Base-by-base conservation (phyloP, 2,797 vertebrate species). In the Delichon dasypus region DNA sequence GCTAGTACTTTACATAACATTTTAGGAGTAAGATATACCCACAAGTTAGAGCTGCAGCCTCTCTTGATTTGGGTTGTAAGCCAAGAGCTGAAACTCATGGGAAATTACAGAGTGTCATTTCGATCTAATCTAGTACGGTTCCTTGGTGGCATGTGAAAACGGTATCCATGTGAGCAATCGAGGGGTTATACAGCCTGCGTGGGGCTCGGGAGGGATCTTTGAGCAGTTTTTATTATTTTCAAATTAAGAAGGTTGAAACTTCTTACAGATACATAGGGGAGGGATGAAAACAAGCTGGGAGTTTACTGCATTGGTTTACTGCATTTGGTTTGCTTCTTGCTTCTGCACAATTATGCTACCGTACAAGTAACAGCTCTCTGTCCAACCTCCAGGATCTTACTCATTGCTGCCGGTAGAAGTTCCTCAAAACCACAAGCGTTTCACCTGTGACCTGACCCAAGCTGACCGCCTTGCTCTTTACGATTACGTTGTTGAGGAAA, bases 381-480 rank as follows among this genome's bases (percentile, higher is more conserved):
- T 97, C 92, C 76, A 70, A 7, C 86, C 89, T 93, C 79, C 97
- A 99, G 99, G 98, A 75, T 98, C 98, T 85, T 99, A 98, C 94
- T 99, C 99, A 17, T 96, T 98, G 13, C 92, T 98, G 68, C 98
- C 98, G 18, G 64, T 97, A 32, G 98, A 99, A 58, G 98, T 99
- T 73, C 99, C 99, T 93, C 98, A 99, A 90, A 99, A 98, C 97
- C 98, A 99, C 96, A 98, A 99, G 90, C 98, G 98, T 38, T 97
- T 97, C 17, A 74, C 98, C 82, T 99, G 99, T 96, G 99, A 99
- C 97, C 98, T 99, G 75, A 99, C 98, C 11, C 98, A 98, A 93
- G 99, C 98, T 2, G 99, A 99, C 95, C 98, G 99, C 23, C 97
- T 99, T 91, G 99, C 99, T 76, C 97, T 99, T 62, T 99, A 99